phyloP scores from a whole-genome alignment of 2,888 invertebrate genomes.

The Xestobium rufovillosum region DNA sequence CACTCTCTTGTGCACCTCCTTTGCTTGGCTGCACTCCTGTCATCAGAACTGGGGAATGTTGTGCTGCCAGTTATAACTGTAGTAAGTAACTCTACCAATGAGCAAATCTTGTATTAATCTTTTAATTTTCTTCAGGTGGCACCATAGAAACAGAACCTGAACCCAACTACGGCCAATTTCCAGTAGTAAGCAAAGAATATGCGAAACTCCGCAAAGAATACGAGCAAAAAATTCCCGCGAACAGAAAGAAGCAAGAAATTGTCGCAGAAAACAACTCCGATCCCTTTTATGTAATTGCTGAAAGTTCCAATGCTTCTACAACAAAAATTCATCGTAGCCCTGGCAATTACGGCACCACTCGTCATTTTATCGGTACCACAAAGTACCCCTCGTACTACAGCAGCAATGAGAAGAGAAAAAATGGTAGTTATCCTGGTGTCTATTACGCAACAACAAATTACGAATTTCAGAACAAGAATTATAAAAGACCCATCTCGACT shows the following conservation, averaged over 20 bases:
- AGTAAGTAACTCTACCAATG: slow-evolving; percentile 46
- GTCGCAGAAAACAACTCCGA: slow-evolving; percentile 15
- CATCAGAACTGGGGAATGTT: slow-evolving; percentile 69
- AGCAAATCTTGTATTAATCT: too few species aligned
- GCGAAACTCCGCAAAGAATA: slow-evolving; percentile 47
- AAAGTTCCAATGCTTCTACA: slow-evolving; percentile 26
- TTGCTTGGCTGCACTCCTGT: slow-evolving; percentile 70
- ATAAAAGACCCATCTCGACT: slow-evolving; percentile 22
- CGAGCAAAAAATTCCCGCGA: slow-evolving; percentile 23
- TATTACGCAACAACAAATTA: slow-evolving; percentile 26
- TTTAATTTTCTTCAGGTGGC: slow-evolving; percentile 38
- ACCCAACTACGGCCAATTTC: slow-evolving; percentile 46
- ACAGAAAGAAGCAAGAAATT: slow-evolving; percentile 6
- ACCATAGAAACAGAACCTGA: slow-evolving; percentile 47
- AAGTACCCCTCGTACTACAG: slow-evolving; percentile 26
- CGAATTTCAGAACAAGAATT: slow-evolving; percentile 24
- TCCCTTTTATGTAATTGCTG: slow-evolving; percentile 34
- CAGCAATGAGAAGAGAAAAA: slow-evolving; percentile 18
- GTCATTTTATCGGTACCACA: slow-evolving; percentile 32
- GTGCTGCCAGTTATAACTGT: slow-evolving; percentile 77
- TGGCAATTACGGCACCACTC: slow-evolving; percentile 33
- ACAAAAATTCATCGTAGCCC: slow-evolving; percentile 27
- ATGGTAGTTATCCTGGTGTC: slow-evolving; percentile 19
- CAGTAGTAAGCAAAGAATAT: slow-evolving; percentile 48
- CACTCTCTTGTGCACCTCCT: slow-evolving; percentile 67